Evolutionary conservation across 1,140 invertebrate genomes (phyloP).

Genomic region (Eciton burchellii): DNA sequence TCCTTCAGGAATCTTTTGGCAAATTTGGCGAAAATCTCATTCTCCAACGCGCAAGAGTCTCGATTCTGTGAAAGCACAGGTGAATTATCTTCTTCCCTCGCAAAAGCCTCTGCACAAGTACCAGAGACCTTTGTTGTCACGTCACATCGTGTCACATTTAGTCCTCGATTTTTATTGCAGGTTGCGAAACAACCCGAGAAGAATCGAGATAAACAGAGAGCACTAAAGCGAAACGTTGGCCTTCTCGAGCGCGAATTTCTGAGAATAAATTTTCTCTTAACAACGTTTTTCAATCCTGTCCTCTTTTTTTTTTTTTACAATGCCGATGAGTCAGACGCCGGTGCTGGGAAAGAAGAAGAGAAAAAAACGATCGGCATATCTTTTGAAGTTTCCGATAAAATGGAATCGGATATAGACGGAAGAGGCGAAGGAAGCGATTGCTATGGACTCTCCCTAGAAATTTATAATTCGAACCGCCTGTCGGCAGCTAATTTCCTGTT

Average conservation of each 20-base stretch:
- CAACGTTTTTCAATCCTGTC: constrained; percentile 3
- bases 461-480: constrained; percentile 76
- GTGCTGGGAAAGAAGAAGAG: not conserved
- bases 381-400: constrained; percentile 64
- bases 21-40: not conserved
- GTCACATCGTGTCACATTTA: not conserved
- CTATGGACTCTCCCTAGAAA: constrained; percentile 63
- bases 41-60: not conserved
- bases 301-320: not conserved
- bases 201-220: not conserved
- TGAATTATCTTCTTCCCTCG: not conserved
- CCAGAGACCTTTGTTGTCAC: not conserved
- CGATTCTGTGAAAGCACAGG: not conserved
- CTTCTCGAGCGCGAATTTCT: not conserved
- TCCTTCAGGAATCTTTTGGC: not conserved
- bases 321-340: not conserved
- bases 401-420: constrained; percentile 55
- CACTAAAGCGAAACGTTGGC: not conserved
- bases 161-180: not conserved
- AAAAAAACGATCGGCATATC: not conserved
- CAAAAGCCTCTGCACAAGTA: not conserved
- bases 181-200: not conserved
- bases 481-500: constrained; percentile 75
- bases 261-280: not conserved
- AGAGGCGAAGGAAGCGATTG: constrained; percentile 52